phyloP scores from a whole-genome alignment of 2,113 vertebrate genomes.

The Phylloscopus whistleri region DNA sequence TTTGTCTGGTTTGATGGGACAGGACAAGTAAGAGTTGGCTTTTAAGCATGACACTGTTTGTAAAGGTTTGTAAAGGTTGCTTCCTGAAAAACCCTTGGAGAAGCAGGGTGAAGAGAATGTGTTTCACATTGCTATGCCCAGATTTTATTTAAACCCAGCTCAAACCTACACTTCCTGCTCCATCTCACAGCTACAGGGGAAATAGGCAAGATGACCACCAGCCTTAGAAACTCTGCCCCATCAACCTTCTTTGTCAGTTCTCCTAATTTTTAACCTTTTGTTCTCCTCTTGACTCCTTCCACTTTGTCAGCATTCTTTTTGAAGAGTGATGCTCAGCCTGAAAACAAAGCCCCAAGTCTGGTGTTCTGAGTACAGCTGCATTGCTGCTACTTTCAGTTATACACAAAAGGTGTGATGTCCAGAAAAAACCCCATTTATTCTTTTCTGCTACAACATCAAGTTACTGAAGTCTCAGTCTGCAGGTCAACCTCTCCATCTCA shows the following conservation, averaged over 20 bases:
- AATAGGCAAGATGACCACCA: neutral
- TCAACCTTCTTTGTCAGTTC: neutral
- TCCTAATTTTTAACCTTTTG: neutral
- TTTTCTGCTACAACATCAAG: neutral
- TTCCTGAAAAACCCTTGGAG: neutral
- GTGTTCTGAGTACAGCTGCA: fast-evolving
- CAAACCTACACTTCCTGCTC: neutral
- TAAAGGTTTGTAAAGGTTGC: neutral
- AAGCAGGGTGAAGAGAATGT: neutral
- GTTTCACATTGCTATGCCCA: neutral
- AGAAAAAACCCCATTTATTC: too few relatives aligned
- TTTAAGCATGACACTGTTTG: neutral
- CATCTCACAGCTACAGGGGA: neutral
- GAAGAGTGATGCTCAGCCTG: neutral
- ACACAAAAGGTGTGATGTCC: fast-evolving
- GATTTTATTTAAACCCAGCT: neutral
- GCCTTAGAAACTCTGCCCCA: neutral
- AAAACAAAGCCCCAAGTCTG: neutral
- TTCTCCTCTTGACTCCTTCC: neutral
- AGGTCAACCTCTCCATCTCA: neutral
- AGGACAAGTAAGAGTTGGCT: neutral
- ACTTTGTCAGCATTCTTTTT: neutral
- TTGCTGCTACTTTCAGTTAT: neutral
- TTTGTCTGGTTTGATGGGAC: neutral
- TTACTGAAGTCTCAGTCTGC: neutral